Percentiles rank a stretch among this genome's conserved stretches.
Conservation (phyloP, 2,113 vertebrate genomes). For the Oreotragus oreotragus region DNA sequence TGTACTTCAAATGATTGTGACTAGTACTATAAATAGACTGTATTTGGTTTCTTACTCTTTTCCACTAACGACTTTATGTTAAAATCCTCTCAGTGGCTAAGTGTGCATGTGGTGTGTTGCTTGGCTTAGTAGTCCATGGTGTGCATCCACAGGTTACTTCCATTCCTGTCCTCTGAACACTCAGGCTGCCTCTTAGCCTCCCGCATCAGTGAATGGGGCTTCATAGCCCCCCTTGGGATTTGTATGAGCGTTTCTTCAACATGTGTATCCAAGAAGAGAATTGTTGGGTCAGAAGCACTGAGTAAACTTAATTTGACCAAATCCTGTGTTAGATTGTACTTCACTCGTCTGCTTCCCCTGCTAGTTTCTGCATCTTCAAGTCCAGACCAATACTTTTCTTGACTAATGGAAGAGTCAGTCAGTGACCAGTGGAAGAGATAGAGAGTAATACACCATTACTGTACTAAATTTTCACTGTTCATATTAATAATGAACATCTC, state of each 20-base stretch:
- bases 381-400: neutral
- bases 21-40: neutral
- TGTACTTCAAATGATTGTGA: neutral
- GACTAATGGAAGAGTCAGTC: neutral
- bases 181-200: neutral
- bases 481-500: neutral
- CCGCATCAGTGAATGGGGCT: neutral
- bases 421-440: neutral
- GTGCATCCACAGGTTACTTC: neutral
- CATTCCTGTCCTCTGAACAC: no score
- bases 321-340: neutral
- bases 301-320: neutral
- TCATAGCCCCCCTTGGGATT: neutral
- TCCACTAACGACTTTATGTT: neutral
- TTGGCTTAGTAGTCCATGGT: no score
- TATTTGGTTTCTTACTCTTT: neutral
- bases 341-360: neutral
- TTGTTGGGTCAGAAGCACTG: neutral
- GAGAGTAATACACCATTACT: neutral
- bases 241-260: neutral
- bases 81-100: neutral
- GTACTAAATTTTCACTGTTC: neutral
- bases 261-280: neutral
- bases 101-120: no score
- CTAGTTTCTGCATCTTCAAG: neutral